Evolutionary conservation across 2,888 invertebrate species (phyloP), one percentile per base, ranked within the genome.

Genomic region (Bellardia bayeri): DNA sequence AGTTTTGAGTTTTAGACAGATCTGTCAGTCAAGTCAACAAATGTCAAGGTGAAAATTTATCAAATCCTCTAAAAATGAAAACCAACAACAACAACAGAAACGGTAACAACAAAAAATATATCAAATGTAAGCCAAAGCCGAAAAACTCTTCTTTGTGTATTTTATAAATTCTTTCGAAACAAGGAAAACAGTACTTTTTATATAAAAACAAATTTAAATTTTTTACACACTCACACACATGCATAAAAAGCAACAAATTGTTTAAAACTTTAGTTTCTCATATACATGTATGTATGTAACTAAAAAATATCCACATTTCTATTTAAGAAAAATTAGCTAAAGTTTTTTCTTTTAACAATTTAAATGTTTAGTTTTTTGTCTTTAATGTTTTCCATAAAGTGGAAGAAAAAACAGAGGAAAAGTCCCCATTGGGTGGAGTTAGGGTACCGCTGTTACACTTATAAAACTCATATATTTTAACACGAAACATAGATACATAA

Each of bases 31-130:
- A 85, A 82, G 61, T 82, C 84, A 78, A 71, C 75, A 80, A 86
- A 90, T 90, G 90, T 90, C 90, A 90, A 90, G 90, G 90, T 90
- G 88, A 89, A 88, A 88, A 90, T 90, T 89, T 87, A 90, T 90
- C 90, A 90, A 89, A 89, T 84, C 86, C 85, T 88, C 33, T 72
- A 80, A 61, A 61, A 40, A 49, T 2, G 40, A 72, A 51, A 33
- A 68, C 16, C 66, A 81, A 54, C 30, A 75, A 45, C 30, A 75
- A 45, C 33, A 76, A 40, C 49, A 66, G 0, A 23, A 16, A 56
- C 56, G 33, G 58, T 58, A 74, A 16, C 61, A 69, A 82, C 61
- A 63, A 54, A 69, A 42, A 45, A 75, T 54, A 13, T 64, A 54
- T 61, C 11, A 75, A 69, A 85, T 69, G 40, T 66, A 85, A 76